Conservation (phyloP, 2,113 vertebrate species). For the Mohoua ochrocephala region DNA sequence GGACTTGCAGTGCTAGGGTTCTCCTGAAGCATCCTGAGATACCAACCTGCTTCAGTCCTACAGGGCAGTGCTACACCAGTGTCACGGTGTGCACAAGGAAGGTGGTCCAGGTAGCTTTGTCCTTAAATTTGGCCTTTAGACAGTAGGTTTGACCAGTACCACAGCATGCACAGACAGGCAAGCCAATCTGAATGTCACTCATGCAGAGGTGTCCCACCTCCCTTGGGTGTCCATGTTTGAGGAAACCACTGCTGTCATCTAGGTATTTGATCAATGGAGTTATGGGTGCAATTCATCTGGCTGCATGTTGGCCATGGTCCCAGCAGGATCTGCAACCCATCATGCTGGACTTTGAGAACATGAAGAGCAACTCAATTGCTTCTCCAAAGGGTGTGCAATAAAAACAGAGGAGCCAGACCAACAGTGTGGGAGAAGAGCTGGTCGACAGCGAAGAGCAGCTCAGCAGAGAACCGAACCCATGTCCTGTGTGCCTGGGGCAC, state of each 20-base stretch:
- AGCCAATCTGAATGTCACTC: not conserved
- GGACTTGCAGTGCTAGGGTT: not conserved
- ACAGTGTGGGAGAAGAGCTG: not conserved
- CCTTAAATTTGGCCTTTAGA: not conserved
- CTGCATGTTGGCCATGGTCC: not conserved
- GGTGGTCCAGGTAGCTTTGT: not conserved
- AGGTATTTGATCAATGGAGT: not conserved
- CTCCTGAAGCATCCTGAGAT: not conserved
- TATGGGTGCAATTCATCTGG: not conserved
- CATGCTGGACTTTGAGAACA: not conserved
- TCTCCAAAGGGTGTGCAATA: not conserved
- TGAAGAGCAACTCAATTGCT: not conserved
- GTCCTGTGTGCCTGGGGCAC: not conserved
- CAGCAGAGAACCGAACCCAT: rapidly evolving
- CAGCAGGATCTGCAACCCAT: not conserved
- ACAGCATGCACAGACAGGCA: not conserved
- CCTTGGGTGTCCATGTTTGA: not conserved
- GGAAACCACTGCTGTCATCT: not conserved
- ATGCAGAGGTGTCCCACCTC: not conserved
- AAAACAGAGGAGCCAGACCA: not conserved
- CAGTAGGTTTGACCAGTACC: not conserved
- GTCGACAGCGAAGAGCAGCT: not conserved
- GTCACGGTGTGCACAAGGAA: not conserved
- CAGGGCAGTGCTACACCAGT: not conserved
- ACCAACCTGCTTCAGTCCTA: not conserved